Evolutionary conservation across 2,888 invertebrate genomes (phyloP).

Genomic region (Tricholauxania praeusta): DNA sequence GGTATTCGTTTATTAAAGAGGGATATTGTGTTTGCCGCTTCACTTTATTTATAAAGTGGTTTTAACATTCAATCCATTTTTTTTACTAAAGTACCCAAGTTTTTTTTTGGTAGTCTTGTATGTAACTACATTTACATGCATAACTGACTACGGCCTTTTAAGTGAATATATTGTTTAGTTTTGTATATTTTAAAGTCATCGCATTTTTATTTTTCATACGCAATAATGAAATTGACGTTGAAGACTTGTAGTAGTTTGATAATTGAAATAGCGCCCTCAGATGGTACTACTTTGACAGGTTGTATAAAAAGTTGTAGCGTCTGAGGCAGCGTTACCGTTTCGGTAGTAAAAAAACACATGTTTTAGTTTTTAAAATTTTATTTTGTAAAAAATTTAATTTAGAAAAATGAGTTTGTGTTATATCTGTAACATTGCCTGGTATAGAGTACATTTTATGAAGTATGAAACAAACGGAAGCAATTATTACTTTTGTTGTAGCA

Average conservation of each 20-base stretch:
- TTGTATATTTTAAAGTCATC: constrained; percentile 13
- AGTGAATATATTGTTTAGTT: not conserved
- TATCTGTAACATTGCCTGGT: too few relatives aligned
- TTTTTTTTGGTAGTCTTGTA: not conserved
- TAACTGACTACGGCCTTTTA: constrained; percentile 22
- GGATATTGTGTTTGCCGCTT: constrained; percentile 99
- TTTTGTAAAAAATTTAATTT: too few relatives aligned
- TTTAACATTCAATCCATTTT: constrained; percentile 21
- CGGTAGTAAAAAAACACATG: too few relatives aligned
- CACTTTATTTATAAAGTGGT: constrained; percentile 83
- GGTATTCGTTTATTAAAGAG: constrained; percentile 92
- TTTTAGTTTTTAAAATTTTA: too few relatives aligned
- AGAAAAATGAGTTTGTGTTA: too few relatives aligned
- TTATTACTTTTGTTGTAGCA: constrained; percentile 23
- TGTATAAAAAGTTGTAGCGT: too few relatives aligned
- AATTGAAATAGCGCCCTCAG: too few relatives aligned
- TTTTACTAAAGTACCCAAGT: constrained; percentile 11
- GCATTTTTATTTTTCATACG: constrained; percentile 1
- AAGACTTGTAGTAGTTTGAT: too few relatives aligned
- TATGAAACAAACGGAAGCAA: constrained; percentile 5
- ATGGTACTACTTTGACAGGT: too few relatives aligned
- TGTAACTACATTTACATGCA: constrained; percentile 35
- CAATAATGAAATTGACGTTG: too few relatives aligned
- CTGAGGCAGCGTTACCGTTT: too few relatives aligned
- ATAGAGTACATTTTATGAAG: not conserved